Percentiles rank a stretch among this genome's conserved stretches.
phyloP scores from a whole-genome alignment of 1,140 invertebrate genomes.

The Sinella curviseta region DNA sequence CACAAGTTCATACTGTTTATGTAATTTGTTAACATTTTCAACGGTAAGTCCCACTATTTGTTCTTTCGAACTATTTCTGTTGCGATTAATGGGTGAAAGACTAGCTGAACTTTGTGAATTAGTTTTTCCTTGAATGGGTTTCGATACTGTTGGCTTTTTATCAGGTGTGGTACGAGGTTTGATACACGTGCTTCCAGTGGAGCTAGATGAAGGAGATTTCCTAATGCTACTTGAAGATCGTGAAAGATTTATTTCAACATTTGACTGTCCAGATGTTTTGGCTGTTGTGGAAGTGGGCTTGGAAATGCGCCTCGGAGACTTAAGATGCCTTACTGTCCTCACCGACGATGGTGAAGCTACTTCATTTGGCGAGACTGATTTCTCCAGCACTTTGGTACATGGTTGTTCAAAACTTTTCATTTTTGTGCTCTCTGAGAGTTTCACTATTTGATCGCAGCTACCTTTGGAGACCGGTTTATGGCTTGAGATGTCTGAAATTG shows the following conservation, averaged over 20 bases:
- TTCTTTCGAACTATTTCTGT: background rate
- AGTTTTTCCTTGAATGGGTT: background rate
- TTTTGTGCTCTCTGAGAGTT: background rate
- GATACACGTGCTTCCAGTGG: too few species aligned
- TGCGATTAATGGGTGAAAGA: background rate
- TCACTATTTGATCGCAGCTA: background rate
- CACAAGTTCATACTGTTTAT: background rate
- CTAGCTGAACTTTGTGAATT: background rate
- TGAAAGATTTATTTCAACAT: background rate
- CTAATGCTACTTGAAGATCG: background rate
- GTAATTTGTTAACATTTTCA: slow-evolving; percentile 2
- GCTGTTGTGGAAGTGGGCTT: background rate
- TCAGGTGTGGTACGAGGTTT: background rate
- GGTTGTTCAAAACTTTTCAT: background rate
- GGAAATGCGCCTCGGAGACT: background rate
- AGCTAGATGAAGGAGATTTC: background rate
- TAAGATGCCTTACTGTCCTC: background rate
- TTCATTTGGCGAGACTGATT: background rate
- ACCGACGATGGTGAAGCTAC: background rate
- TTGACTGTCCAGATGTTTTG: background rate
- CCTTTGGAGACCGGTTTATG: slow-evolving; percentile 27
- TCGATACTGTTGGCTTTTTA: background rate
- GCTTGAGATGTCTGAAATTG: slow-evolving; percentile 39
- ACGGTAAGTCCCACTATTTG: background rate
- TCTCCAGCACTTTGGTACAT: background rate